phyloP scores from a whole-genome alignment of 2,113 vertebrate species.

The Rhea americana region DNA sequence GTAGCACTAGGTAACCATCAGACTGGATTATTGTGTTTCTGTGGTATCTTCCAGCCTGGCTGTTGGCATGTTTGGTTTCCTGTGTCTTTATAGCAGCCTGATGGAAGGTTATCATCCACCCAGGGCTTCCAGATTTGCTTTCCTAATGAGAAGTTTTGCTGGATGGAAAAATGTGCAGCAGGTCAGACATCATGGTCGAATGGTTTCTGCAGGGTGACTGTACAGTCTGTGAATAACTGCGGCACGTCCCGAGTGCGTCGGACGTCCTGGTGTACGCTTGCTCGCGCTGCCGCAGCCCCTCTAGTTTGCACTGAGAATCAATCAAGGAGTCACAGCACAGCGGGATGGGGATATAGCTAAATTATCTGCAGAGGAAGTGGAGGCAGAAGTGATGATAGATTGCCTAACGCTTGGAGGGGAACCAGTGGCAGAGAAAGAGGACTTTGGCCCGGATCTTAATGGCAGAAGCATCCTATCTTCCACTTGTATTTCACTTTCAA shows the following conservation, averaged over 20 bases:
- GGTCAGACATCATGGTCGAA: neutral
- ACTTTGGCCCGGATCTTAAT: neutral
- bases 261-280: neutral
- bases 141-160: neutral
- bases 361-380: neutral
- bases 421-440: neutral
- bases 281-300: neutral
- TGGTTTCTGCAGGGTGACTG: neutral
- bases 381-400: neutral
- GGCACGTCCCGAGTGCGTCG: neutral
- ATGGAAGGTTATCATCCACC: neutral
- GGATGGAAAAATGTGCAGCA: neutral
- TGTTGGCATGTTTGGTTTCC: neutral
- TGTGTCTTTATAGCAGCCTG: neutral
- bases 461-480: neutral
- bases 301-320: neutral
- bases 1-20: neutral
- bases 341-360: neutral
- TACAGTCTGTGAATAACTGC: too few relatives aligned
- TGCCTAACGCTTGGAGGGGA: neutral
- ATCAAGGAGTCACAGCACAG: neutral
- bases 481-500: neutral
- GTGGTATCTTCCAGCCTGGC: neutral
- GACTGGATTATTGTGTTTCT: neutral
- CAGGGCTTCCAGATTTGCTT: neutral